A percentile compares a stretch with the other conserved stretches of the same genome.
Conservation (phyloP, 2,888 invertebrate genomes). For the Aelia acuminata region DNA sequence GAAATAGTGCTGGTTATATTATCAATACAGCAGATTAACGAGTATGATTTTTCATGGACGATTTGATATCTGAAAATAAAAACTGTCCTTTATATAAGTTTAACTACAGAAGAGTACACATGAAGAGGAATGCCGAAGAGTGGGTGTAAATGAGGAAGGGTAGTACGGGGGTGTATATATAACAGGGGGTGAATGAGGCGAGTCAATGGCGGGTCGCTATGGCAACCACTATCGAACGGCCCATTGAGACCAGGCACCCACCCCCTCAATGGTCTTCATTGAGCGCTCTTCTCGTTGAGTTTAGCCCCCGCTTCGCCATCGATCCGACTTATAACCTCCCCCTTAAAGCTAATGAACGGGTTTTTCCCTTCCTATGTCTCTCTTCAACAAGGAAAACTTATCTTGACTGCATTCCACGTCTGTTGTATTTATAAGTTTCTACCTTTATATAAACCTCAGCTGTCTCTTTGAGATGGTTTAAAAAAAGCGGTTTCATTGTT, state of each 20-base stretch:
- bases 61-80: too few species aligned
- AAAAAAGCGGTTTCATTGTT: too few species aligned
- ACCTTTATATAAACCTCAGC: too few species aligned
- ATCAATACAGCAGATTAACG: too few species aligned
- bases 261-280: slow-evolving; percentile 28
- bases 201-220: slow-evolving; percentile 27
- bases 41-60: too few species aligned
- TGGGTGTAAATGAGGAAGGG: background rate
- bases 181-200: slow-evolving; percentile 12
- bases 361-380: background rate
- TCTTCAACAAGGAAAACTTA: background rate
- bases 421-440: background rate
- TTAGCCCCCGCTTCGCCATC: background rate
- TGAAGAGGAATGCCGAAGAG: background rate
- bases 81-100: background rate
- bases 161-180: slow-evolving; percentile 24
- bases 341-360: background rate
- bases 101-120: too few species aligned
- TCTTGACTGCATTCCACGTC: background rate
- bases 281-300: background rate
- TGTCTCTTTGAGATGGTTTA: too few species aligned
- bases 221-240: slow-evolving; percentile 41
- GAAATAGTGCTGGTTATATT: too few species aligned
- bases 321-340: background rate
- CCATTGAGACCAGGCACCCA: background rate